Evolutionary conservation across 2,113 vertebrate species (phyloP).

Genomic region (Euleptes europaea): DNA sequence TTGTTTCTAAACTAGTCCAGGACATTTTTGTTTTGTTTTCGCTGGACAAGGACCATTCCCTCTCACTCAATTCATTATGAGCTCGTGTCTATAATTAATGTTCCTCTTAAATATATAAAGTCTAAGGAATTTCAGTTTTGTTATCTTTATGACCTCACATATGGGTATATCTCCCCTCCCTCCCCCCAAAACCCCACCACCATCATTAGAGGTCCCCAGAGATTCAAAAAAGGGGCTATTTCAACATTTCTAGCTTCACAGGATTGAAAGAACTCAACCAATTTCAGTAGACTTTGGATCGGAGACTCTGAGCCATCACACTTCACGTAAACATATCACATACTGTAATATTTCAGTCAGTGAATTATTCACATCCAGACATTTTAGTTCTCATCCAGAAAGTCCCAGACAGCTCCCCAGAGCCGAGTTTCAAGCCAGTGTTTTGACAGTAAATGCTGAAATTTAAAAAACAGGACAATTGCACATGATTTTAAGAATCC

Average conservation of each 20-base stretch:
- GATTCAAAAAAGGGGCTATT: conserved; percentile 33
- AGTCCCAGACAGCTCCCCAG: conserved; percentile 61
- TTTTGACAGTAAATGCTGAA: conserved; percentile 61
- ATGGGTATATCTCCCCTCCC: not conserved
- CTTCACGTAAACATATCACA: conserved; percentile 53
- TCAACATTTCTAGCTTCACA: conserved; percentile 36
- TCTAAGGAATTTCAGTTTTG: conserved; percentile 44
- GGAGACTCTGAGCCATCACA: conserved; percentile 32
- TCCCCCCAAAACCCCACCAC: too few relatives aligned
- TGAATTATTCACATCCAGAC: conserved; percentile 56
- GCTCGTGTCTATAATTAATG: conserved; percentile 29
- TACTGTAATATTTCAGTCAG: conserved; percentile 36
- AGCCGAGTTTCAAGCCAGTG: conserved; percentile 60
- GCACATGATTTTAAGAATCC: conserved; percentile 63
- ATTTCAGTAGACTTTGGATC: conserved; percentile 46
- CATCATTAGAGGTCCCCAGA: conserved; percentile 46
- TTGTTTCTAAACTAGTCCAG: conserved; percentile 34
- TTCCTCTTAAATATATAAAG: conserved; percentile 35
- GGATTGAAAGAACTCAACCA: conserved; percentile 48
- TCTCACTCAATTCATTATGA: conserved; percentile 47
- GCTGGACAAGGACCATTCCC: conserved; percentile 20
- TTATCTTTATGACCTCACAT: conserved; percentile 46
- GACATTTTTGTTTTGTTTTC: conserved; percentile 32
- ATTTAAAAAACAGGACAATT: conserved; percentile 54
- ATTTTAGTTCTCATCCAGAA: conserved; percentile 50